These are phyloP conservation scores for Notarius lentiginosus DNA, from an alignment of 2,113 vertebrate species.

Conservation along the genomic window DNA sequence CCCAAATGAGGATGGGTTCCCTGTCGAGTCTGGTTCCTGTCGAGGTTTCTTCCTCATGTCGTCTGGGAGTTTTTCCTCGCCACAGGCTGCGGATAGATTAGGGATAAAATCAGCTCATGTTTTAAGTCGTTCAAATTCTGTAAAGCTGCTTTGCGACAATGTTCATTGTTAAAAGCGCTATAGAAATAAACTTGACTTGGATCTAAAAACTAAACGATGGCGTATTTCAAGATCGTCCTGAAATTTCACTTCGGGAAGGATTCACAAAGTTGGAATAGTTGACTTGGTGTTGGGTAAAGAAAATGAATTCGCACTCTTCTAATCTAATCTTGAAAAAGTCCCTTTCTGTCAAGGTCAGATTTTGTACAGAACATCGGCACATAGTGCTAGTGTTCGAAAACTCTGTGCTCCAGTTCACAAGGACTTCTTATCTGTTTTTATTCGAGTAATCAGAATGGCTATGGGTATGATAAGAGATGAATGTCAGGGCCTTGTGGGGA, in stretches of 20 bases:
- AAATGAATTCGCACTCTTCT: neutral
- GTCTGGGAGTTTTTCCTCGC: too few species aligned
- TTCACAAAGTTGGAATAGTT: neutral
- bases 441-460: neutral
- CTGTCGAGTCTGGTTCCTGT: too few species aligned
- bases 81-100: too few species aligned
- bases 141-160: too few species aligned
- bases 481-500: neutral
- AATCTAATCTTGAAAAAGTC: conserved; percentile 33
- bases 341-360: conserved; percentile 18
- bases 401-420: neutral
- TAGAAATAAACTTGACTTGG: too few species aligned
- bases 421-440: conserved; percentile 22
- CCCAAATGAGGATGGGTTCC: too few species aligned
- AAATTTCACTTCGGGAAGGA: neutral
- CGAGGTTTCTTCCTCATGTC: too few species aligned
- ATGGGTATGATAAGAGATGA: neutral
- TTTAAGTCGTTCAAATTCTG: too few species aligned
- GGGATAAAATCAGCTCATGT: too few species aligned
- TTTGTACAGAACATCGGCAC: neutral
- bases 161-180: too few species aligned
- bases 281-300: neutral
- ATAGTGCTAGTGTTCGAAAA: neutral
- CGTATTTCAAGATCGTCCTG: neutral
- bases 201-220: neutral